Base-by-base conservation (phyloP, 2,797 vertebrate species). In the Leptoclinus maculatus region DNA sequence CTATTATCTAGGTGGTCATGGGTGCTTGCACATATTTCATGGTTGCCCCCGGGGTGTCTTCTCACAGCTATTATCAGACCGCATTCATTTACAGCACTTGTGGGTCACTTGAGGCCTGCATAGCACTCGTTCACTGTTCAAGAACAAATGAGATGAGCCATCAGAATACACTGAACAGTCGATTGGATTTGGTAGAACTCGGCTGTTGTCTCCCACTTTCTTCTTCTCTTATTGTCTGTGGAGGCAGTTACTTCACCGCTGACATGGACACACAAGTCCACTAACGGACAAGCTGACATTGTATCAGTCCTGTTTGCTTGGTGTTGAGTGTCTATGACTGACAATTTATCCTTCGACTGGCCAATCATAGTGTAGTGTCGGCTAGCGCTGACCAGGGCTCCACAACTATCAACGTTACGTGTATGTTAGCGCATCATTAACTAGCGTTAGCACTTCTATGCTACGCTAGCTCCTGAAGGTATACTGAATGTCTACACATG, bases 21-120 rank as follows among this genome's bases (percentile, higher is more conserved):
- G 91, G 89, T 94, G 88, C 88, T 87, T 94, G 93, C 93, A 94
- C 95, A 94, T 94, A 91, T 95, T 95, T 95, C 93, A 95, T 92
- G 92, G 93, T 86, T 83, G 82, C 90, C 91, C 90, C 83, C 73
- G 68, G 93, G 90, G 91, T 91, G 90, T 92, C 91, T 87, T 90
- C 90, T 90, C 91, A 83, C 85, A 87, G 90, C 91, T 86, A 92
- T 94, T 93, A 94, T 90, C 83, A 77, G 88, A 60, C 81, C 66
- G 74, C 85, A 85, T 93, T 94, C 92, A 91, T 91, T 93, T 87
- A 82, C 86, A 89, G 88, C 91, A 86, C 88, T 87, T 88, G 87
- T 78, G 83, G 88, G 87, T 88, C 88, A 85, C 89, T 89, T 76
- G 82, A 80, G 87, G 78, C 78, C 87, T 84, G 67, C n/a, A 56